phyloP scores from a whole-genome alignment of 2,888 invertebrate species.

The Tipula unca region DNA sequence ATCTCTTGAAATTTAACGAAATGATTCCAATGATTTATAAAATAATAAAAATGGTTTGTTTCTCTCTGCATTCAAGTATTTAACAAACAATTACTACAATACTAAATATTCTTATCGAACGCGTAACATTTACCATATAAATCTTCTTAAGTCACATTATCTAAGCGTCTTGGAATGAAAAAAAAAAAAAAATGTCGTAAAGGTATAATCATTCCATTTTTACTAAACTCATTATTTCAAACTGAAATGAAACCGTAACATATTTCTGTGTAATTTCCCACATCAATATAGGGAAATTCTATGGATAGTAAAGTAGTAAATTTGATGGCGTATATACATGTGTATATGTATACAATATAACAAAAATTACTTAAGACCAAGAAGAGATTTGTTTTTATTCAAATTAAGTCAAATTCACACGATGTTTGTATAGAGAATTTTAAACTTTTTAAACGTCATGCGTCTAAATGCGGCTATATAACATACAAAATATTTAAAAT shows the following conservation, averaged over 20 bases:
- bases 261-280: not conserved
- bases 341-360: not conserved
- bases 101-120: not conserved
- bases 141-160: not conserved
- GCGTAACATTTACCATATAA: not conserved
- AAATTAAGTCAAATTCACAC: not conserved
- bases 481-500: not conserved
- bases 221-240: not conserved
- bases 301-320: not conserved
- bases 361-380: not conserved
- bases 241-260: not conserved
- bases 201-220: not conserved
- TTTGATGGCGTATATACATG: not conserved
- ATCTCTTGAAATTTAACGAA: too few species aligned
- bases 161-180: not conserved
- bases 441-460: not conserved
- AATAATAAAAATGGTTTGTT: too few species aligned
- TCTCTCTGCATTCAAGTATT: too few species aligned
- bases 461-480: not conserved
- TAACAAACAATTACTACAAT: not conserved
- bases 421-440: not conserved
- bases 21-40: too few species aligned
- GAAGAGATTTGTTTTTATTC: not conserved
- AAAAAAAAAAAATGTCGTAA: constrained; percentile 8
- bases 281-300: constrained; percentile 1